phyloP scores from a whole-genome alignment of 1,140 invertebrate genomes.

The Centruroides vittatus region DNA sequence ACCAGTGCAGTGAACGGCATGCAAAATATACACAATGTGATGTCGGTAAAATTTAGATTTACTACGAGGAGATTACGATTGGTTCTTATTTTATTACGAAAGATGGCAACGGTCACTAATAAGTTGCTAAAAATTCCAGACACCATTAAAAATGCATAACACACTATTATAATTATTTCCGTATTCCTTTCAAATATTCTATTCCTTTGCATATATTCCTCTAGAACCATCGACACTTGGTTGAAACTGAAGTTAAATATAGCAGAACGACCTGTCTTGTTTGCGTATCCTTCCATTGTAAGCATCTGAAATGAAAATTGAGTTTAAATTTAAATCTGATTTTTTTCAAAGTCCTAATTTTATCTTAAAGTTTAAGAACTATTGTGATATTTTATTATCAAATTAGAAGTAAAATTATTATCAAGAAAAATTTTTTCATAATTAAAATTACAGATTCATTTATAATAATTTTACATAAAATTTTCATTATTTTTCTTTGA shows the following conservation, averaged over 20 bases:
- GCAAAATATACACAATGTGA: conserved; percentile 40
- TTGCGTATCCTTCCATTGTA: no score
- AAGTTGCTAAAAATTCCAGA: conserved; percentile 6
- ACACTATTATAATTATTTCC: conserved; percentile 2
- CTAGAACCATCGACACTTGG: conserved; percentile 3
- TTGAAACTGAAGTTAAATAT: conserved; percentile 7
- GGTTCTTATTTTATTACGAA: neutral
- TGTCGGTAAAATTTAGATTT: conserved; percentile 42
- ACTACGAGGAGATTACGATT: conserved; percentile 16
- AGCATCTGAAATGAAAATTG: no score
- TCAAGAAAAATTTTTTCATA: no score
- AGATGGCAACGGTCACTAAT: conserved; percentile 3
- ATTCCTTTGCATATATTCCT: conserved; percentile 2
- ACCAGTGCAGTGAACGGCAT: conserved; percentile 40
- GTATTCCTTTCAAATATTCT: conserved; percentile 1
- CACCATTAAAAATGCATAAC: conserved; percentile 5
- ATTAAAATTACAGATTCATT: no score
- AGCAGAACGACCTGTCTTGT: no score
- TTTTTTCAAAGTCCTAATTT: no score
- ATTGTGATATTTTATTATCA: no score
- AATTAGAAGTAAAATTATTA: no score
- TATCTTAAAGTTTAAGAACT: no score
- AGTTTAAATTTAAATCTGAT: no score
- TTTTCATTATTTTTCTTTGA: no score
- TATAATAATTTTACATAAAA: no score